phyloP scores from a whole-genome alignment of 2,113 vertebrate genomes.

The Coturnix japonica region DNA sequence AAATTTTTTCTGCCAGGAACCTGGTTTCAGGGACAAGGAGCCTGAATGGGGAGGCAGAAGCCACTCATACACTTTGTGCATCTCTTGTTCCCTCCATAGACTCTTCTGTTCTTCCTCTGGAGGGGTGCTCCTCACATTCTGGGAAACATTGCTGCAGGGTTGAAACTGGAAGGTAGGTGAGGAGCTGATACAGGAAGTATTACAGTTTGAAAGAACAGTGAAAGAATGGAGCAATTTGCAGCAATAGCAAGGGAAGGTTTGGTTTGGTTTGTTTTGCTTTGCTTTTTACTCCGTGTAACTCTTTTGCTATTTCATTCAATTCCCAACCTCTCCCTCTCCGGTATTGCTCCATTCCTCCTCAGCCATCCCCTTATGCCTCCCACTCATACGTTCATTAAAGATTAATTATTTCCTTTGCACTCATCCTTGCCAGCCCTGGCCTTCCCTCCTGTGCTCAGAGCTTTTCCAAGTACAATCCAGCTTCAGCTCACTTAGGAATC shows the following conservation, averaged over 20 bases:
- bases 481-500: neutral
- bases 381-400: neutral
- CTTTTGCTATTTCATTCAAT: neutral
- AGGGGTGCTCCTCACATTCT: neutral
- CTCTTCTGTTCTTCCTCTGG: neutral
- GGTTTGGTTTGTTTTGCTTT: neutral
- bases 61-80: neutral
- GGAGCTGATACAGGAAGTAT: constrained; percentile 4
- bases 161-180: constrained; percentile 3
- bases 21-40: neutral
- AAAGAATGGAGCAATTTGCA: constrained; percentile 33
- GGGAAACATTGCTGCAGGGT: neutral
- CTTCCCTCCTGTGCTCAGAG: neutral
- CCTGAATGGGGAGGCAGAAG: neutral
- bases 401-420: constrained; percentile 62
- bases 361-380: constrained; percentile 28
- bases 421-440: constrained; percentile 17
- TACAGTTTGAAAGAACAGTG: neutral
- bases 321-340: constrained; percentile 23
- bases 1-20: neutral
- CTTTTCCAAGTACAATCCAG: neutral
- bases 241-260: neutral
- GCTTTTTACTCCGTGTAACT: neutral
- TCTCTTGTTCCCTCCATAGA: neutral
- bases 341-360: constrained; percentile 46